Conservation (phyloP, 2,797 vertebrate species). For the Catamblyrhynchus diadema region DNA sequence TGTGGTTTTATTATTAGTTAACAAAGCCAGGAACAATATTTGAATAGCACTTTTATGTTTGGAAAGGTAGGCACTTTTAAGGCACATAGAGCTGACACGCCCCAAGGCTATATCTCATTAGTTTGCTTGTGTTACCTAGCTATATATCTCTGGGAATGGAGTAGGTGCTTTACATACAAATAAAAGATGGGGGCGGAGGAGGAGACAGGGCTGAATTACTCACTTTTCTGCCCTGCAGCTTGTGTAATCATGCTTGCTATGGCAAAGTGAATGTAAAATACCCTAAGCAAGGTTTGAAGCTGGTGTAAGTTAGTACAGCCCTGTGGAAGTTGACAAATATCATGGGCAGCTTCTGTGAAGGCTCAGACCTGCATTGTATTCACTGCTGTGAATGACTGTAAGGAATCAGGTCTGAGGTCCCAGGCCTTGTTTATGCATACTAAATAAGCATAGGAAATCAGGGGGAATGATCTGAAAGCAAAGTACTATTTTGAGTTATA, state of each 20-base stretch:
- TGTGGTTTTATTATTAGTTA: background rate
- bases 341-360: background rate
- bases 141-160: background rate
- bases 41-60: background rate
- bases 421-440: background rate
- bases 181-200: background rate
- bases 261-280: conserved; percentile 17
- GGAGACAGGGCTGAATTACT: background rate
- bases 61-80: background rate
- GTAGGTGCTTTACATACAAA: background rate
- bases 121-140: background rate
- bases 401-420: background rate
- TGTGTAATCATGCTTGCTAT: background rate
- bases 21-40: background rate
- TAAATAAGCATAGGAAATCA: background rate
- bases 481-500: background rate
- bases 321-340: background rate
- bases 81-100: background rate
- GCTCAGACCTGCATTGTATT: background rate
- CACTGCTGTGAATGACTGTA: background rate
- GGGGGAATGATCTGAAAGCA: background rate
- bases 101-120: background rate
- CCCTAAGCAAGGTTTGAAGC: background rate
- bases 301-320: background rate
- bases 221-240: conserved; percentile 1